phyloP scores from a whole-genome alignment of 2,797 vertebrate genomes.

The Pyrocephalus nanus region DNA sequence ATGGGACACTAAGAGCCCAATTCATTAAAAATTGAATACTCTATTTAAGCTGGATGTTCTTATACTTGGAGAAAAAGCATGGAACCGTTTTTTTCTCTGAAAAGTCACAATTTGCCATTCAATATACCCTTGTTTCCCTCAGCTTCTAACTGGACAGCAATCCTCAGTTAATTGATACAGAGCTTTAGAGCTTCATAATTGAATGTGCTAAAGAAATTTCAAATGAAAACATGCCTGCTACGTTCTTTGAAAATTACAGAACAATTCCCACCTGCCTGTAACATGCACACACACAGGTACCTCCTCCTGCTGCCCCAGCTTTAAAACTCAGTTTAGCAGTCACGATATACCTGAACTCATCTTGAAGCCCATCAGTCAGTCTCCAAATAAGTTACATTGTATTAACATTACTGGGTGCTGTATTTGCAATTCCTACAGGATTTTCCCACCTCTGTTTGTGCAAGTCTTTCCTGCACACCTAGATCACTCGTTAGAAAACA shows the following conservation, averaged over 20 bases:
- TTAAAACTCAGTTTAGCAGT: background rate
- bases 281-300: background rate
- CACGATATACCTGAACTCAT: background rate
- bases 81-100: background rate
- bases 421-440: background rate
- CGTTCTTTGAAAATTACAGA: background rate
- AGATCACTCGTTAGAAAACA: background rate
- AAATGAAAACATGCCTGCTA: background rate
- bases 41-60: constrained; percentile 63
- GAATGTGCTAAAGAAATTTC: background rate
- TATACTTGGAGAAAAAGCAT: constrained; percentile 36
- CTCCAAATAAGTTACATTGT: background rate
- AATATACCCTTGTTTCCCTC: constrained; percentile 47
- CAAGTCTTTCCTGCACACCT: background rate
- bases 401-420: background rate
- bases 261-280: background rate
- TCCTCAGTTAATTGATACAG: constrained; percentile 20
- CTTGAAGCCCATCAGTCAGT: background rate
- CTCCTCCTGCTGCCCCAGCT: background rate
- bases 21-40: constrained; percentile 71
- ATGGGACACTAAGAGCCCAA: constrained; percentile 56
- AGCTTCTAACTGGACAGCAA: constrained; percentile 24
- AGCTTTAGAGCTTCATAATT: background rate
- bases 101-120: constrained; percentile 53
- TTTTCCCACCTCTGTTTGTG: background rate